Evolutionary conservation across 2,797 vertebrate genomes (phyloP).

Genomic region (Sarcoramphus papa): DNA sequence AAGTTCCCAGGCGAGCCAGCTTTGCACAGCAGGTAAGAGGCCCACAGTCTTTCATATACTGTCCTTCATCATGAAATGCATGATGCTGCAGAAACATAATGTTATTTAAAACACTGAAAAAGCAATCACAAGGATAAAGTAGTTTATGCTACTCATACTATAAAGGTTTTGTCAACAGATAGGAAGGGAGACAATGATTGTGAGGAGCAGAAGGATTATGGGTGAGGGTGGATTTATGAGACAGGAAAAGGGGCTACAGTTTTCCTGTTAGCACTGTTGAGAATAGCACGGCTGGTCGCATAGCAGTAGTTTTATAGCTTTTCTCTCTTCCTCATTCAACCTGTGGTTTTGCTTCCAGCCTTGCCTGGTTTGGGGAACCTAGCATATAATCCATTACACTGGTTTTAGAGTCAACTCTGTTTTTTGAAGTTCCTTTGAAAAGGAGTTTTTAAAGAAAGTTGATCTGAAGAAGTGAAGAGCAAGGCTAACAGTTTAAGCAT

Average conservation of each 20-base stretch:
- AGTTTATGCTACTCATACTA: not conserved
- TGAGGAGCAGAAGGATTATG: not conserved
- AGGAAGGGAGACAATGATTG: not conserved
- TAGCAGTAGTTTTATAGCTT: not conserved
- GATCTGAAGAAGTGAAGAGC: not conserved
- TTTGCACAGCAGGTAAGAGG: not conserved
- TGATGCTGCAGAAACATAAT: not conserved
- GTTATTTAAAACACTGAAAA: not conserved
- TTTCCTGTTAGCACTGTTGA: not conserved
- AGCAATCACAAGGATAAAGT: not conserved
- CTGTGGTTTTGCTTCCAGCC: not conserved
- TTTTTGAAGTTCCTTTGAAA: not conserved
- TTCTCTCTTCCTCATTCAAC: not conserved
- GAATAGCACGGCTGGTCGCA: not conserved
- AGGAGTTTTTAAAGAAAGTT: not conserved
- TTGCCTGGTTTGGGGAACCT: not conserved
- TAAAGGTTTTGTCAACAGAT: not conserved
- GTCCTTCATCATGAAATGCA: not conserved
- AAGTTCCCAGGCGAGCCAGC: not conserved
- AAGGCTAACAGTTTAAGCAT: not conserved
- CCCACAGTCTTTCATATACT: not conserved
- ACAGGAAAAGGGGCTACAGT: not conserved
- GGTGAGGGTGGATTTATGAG: not conserved
- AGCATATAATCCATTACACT: not conserved
- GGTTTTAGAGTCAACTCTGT: not conserved